Evolutionary conservation across 2,113 vertebrate species (phyloP).

Genomic region (Nycticorax nycticorax): DNA sequence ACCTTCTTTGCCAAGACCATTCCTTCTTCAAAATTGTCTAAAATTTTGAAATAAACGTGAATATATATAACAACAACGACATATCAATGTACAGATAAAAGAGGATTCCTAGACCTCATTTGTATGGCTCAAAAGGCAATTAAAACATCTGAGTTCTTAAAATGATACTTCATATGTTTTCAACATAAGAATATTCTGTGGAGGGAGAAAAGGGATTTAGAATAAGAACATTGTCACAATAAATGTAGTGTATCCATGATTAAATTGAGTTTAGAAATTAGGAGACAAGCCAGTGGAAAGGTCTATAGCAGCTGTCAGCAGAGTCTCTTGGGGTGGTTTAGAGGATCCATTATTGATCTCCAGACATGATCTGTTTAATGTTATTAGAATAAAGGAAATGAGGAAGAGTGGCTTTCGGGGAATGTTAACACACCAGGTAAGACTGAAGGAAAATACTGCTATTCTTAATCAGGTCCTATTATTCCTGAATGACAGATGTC

Average conservation of each 20-base stretch:
- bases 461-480: not conserved
- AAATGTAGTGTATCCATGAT: not conserved
- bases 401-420: not conserved
- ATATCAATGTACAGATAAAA: not conserved
- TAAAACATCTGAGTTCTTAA: not conserved
- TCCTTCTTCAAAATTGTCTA: not conserved
- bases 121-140: not conserved
- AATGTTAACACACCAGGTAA: not conserved
- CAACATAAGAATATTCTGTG: not conserved
- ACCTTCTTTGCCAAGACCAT: not conserved
- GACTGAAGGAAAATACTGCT: not conserved
- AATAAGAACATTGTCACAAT: not conserved
- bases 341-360: not conserved
- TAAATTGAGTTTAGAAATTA: not conserved
- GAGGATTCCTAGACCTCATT: not conserved
- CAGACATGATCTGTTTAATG: not conserved
- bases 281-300: not conserved
- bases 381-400: not conserved
- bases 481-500: not conserved
- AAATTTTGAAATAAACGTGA: not conserved
- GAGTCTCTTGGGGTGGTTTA: not conserved
- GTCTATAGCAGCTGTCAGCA: not conserved
- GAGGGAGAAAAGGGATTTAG: not conserved
- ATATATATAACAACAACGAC: not conserved
- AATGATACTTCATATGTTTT: not conserved